Evolutionary conservation across 23 tunicate species (phyloP), one percentile per base, ranked within the genome.

Genomic region (Ascidia mentula): DNA sequence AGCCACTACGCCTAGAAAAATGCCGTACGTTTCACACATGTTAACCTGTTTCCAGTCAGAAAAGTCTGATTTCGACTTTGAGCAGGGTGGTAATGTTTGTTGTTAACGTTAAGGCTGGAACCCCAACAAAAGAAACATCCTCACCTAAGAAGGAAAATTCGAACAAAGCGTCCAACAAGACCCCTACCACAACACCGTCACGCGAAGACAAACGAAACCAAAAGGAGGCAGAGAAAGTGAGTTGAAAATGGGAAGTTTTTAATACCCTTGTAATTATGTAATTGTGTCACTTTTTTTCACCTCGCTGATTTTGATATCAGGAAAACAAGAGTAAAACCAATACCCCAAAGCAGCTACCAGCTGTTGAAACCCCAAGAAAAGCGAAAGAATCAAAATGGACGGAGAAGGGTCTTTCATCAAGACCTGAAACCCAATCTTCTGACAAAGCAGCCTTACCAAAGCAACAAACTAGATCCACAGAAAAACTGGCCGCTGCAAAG

Each of bases 111-210:
- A 38, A 79, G 83, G 72, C 74, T 69, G 71, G 70, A 18, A 70
- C 82, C 5, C 89, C 82, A 0, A 60, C 80, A 28, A 85, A 85
- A 42, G 89, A 85, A n/a, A 31, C 78, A 1, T 20, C 87, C 22
- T 76, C 81, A 31, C 82, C 82, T 9, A 69, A 70, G 74, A 70
- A 70, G 33, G 74, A 70, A 20, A 70, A 72, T 22, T 38, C 45
- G 38, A 74, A 79, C 72, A 86, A 79, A 32, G 46, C 35, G n/a
- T 72, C 89, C 38, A 65, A 61, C 45, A 86, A 86, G 60, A 59
- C 90, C 8, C 59, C 60, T 28, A 30, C 72, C n/a, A 79, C 37
- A 40, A 72, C 89, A 30, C 72, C 89, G 1, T 38, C 88, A 31
- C 20, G n/a, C 8, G 84, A 79, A 22, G 37, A 36, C 28, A 86